Conservation (phyloP, 2,888 invertebrate genomes). For the Melitaea athalia region DNA sequence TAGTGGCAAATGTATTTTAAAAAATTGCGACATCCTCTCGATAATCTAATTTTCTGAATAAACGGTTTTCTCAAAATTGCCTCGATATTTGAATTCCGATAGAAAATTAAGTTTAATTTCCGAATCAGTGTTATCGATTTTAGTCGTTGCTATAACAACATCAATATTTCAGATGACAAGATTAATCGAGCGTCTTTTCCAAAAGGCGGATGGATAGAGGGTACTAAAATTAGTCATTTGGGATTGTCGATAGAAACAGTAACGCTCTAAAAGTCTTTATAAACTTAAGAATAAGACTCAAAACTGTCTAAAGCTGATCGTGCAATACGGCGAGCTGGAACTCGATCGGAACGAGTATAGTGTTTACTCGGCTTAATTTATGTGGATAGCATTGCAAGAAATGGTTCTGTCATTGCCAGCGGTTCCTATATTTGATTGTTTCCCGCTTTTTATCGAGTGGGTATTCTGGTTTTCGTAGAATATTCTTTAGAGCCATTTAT, state of each 20-base stretch:
- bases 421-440: constrained; percentile 37
- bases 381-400: constrained; percentile 43
- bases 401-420: constrained; percentile 42
- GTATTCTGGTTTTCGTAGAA: constrained; percentile 3
- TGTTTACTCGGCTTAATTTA: constrained; percentile 43
- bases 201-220: constrained; percentile 61
- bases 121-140: constrained; percentile 1
- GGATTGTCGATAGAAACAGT: constrained; percentile 51
- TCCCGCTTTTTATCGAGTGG: constrained; percentile 26
- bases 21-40: not conserved
- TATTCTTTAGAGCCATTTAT: not conserved
- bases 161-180: constrained; percentile 68
- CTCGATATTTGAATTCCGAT: not conserved
- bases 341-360: constrained; percentile 36
- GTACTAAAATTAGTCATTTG: constrained; percentile 73
- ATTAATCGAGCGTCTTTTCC: constrained; percentile 76
- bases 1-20: too few relatives aligned
- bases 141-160: constrained; percentile 53
- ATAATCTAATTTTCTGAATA: not conserved
- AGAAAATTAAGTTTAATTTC: not conserved
- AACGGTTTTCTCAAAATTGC: not conserved
- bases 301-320: constrained; percentile 6
- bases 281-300: constrained; percentile 14
- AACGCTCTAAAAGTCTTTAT: constrained; percentile 20
- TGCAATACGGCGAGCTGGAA: constrained; percentile 30